Base-by-base conservation (phyloP, 2,888 invertebrate species). In the Nephrotoma flavescens region DNA sequence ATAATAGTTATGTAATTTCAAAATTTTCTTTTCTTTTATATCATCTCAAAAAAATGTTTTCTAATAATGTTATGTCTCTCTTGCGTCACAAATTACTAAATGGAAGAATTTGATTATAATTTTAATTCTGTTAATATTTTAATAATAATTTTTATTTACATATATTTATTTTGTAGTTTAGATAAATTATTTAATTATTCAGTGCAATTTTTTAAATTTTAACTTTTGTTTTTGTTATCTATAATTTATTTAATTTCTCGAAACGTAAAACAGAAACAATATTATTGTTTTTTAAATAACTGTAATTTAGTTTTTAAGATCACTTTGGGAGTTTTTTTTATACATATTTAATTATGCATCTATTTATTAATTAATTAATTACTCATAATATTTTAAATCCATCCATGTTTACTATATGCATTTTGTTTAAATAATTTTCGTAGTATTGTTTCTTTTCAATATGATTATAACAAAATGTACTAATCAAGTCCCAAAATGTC, bases 21-120 rank as follows among this genome's bases (percentile, higher is more conserved):
- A 71, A 12, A 31, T 71, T 71, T 19, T 71, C 2, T 71, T 47
- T 71, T 44, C 11, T 44, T 44, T 44, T 71, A 71, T 31, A 3
- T 31, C 31, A 71, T 71, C 71, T 71, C 19, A 71, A 71, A 71
- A 31, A 71, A 71, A 31, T 71, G 31, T 31, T 71, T 71, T 71
- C 71, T 31, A 71, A 71, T 71, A 31, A 31, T 31, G 31, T 31
- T 31, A 71, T 19, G 71, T 71, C 71, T 71, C 71, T 31, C 71
- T 71, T 71, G 19, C 71, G 71, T 71, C 71, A 71, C 71, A 71
- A 71, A 71, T 71, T 84, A 42, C 84, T 84, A 42, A 84, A 84
- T 84, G 84, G 84, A 84, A 84, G 84, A 84, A 84, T 84, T 84
- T 84, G 84, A 84, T 84, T 84, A 84, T 42, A 84, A 42, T 42